A percentile compares a stretch with the other conserved stretches of the same genome.
Evolutionary conservation across 1,140 invertebrate species (phyloP).

Genomic region (Melipona quadrifasciata): DNA sequence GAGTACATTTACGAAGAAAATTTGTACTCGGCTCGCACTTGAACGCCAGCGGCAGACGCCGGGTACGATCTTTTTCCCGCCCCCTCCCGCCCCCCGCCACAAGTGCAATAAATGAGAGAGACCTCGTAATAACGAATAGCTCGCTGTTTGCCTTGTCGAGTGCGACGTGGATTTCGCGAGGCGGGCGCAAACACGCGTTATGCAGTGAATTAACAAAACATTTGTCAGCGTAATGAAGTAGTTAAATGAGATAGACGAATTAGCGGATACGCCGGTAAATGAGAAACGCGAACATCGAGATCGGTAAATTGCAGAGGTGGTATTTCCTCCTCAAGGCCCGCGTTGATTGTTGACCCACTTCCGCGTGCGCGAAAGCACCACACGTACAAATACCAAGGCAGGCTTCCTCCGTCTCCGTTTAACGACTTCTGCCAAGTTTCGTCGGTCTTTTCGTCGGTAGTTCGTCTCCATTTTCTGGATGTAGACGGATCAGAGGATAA

Average conservation of each 20-base stretch:
- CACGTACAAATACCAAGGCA: background rate
- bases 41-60: too few species aligned
- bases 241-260: constrained; percentile 47
- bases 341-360: constrained; percentile 51
- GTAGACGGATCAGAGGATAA: too few species aligned
- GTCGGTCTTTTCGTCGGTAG: constrained; percentile 4
- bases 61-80: background rate
- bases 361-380: background rate
- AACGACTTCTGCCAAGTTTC: background rate
- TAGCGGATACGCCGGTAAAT: constrained; percentile 21
- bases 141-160: background rate
- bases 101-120: background rate
- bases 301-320: constrained; percentile 19
- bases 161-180: background rate
- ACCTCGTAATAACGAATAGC: background rate
- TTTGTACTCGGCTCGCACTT: too few species aligned
- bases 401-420: background rate
- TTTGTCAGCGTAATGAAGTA: constrained; percentile 46
- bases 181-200: background rate
- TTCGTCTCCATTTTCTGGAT: too few species aligned
- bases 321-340: constrained; percentile 30
- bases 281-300: constrained; percentile 39
- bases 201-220: constrained; percentile 33
- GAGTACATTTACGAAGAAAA: background rate
- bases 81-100: too few species aligned